phyloP scores from a whole-genome alignment of 2,797 vertebrate genomes.

The Passerculus sandwichensis region DNA sequence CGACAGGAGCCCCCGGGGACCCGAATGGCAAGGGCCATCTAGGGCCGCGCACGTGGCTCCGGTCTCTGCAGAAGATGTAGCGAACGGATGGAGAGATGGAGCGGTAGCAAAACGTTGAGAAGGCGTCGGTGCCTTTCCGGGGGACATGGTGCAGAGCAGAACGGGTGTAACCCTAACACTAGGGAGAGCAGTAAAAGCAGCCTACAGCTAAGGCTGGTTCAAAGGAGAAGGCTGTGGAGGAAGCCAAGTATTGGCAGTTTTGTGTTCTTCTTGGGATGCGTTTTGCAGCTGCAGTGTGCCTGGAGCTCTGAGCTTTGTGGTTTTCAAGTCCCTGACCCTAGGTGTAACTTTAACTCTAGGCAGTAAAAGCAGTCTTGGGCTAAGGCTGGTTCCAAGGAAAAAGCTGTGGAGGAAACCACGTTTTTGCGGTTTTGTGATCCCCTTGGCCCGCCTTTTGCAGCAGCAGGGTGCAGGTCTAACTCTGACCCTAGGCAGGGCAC shows the following conservation, averaged over 20 bases:
- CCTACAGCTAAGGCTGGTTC: background rate
- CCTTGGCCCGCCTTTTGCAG: background rate
- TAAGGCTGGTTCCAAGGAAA: background rate
- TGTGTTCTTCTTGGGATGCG: background rate
- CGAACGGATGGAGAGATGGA: background rate
- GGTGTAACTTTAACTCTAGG: too few species aligned
- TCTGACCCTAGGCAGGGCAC: too few species aligned
- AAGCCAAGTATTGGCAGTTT: background rate
- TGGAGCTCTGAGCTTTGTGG: background rate
- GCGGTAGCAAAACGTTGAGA: background rate
- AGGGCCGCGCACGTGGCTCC: too few species aligned
- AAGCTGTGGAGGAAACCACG: background rate
- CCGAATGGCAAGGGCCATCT: accelerated
- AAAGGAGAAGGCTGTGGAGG: background rate
- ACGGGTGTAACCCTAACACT: background rate
- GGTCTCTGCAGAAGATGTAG: accelerated
- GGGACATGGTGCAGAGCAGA: background rate
- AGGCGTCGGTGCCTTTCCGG: background rate
- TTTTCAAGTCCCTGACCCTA: background rate
- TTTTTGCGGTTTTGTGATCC: background rate
- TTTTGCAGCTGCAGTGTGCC: too few species aligned
- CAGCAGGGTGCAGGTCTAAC: too few species aligned
- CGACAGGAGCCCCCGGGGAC: too few species aligned
- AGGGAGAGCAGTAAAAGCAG: background rate
- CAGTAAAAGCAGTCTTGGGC: too few species aligned